Evolutionary conservation across 2,113 vertebrate species (phyloP).

Genomic region (Vulpes vulpes): DNA sequence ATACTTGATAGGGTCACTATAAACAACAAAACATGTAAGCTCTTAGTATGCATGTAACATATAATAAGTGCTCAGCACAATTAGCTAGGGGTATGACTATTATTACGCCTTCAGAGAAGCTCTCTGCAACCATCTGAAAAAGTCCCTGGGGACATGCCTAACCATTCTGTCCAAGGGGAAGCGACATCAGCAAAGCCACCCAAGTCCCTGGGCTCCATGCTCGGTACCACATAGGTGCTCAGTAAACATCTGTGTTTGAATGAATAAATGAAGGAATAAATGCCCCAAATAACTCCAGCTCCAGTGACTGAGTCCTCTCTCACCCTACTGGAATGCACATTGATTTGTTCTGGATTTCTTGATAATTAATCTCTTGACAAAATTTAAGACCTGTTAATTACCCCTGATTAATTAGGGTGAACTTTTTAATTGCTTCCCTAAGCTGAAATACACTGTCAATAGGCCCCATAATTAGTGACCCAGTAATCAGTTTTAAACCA

Average conservation of each 20-base stretch:
- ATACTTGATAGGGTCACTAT: background rate
- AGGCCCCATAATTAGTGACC: slow-evolving; percentile 87
- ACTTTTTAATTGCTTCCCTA: slow-evolving; percentile 90
- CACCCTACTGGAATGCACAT: slow-evolving; percentile 67
- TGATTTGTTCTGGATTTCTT: slow-evolving; percentile 86
- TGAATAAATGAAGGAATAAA: slow-evolving; percentile 1
- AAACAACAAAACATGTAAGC: background rate
- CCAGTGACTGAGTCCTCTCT: background rate
- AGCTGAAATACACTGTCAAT: slow-evolving; percentile 87
- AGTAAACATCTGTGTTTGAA: slow-evolving; percentile 37
- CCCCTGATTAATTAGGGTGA: slow-evolving; percentile 91
- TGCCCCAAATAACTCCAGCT: background rate
- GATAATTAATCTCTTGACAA: slow-evolving; percentile 88
- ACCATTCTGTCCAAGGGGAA: background rate
- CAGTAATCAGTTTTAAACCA: slow-evolving; percentile 88
- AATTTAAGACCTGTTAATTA: slow-evolving; percentile 90
- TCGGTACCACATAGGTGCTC: slow-evolving; percentile 26
- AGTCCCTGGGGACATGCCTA: background rate
- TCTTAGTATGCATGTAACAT: background rate
- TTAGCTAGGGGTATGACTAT: too few relatives aligned
- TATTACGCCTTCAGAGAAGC: background rate
- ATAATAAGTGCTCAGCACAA: background rate
- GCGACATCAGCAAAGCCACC: background rate
- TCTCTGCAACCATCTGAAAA: background rate
- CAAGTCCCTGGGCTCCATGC: background rate